Base-by-base conservation (phyloP, 2,888 invertebrate species). In the Zhengitettix transpicula region DNA sequence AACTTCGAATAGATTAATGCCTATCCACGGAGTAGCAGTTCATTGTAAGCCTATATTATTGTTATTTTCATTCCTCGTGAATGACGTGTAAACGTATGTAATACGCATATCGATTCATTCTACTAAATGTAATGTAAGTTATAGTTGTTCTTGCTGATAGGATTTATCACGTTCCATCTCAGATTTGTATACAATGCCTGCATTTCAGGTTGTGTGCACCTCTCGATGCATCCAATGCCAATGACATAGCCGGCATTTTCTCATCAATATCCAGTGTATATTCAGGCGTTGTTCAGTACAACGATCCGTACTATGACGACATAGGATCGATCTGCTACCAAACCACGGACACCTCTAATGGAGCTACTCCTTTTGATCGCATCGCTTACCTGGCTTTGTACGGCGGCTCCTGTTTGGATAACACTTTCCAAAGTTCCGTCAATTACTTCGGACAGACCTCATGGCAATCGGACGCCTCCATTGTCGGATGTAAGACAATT, bases 201-300 rank as follows among this genome's bases (percentile, higher is more conserved):
- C 8, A 14, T n/a, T 68, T 59, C 65, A 73, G 71, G 65, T 65
- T 73, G 10, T 75, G 75, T 63, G 58, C 66, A 10, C 62, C 65
- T 10, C 67, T 71, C 1, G 63, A 72, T 40, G 62, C 62, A 1
- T 58, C 62, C 0, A 69, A 67, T 11, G 11, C 56, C 12, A 64
- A 58, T 11, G 70, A 72, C 58, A 65, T 78, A 14, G 70, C 72
- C 42, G 74, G 71, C 56, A 68, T 81, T 52, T 75, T n/a, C 14
- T 14, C 14, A 5, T 2, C n/a, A 2, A n/a, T n/a, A 47, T 12
- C n/a, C 2, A 8, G n/a, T n/a, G 47, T 5, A 12, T 47, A 14
- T 8, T 47, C 47, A 5, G 47, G 47, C 47, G 47, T 47, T 3
- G 47, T 47, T 12, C 47, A 47, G 9, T 47, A 47, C 47, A 47